A percentile compares a stretch with the other conserved stretches of the same genome.
These are phyloP conservation scores for Epirrita christyi DNA, from an alignment of 2,888 invertebrate species.

Conservation along the genomic window DNA sequence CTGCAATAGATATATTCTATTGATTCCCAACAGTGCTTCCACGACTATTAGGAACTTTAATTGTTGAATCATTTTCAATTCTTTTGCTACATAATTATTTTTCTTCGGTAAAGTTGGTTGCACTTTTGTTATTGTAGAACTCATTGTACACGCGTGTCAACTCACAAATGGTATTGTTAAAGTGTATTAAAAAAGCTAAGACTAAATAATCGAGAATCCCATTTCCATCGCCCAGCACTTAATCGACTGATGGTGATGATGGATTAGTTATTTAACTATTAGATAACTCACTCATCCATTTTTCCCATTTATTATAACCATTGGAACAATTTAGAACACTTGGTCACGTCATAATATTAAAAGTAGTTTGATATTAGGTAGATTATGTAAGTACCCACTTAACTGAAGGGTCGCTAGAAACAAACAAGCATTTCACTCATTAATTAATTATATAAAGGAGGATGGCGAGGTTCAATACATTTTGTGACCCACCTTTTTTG, in stretches of 20 bases:
- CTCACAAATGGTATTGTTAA: background rate
- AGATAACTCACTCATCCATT: too few species aligned
- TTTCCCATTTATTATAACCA: too few species aligned
- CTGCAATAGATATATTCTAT: slow-evolving; percentile 37
- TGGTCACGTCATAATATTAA: too few species aligned
- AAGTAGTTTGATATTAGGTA: too few species aligned
- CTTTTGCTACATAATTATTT: background rate
- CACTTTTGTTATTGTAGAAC: background rate
- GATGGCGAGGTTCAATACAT: too few species aligned
- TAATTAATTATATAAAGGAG: too few species aligned
- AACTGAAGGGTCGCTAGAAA: too few species aligned
- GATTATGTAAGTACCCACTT: too few species aligned
- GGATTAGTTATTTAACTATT: background rate
- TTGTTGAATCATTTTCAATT: background rate
- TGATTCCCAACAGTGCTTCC: slow-evolving; percentile 10
- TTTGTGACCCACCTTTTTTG: too few species aligned
- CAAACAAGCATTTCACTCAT: too few species aligned
- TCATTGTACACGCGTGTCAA: slow-evolving; percentile 2
- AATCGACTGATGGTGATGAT: background rate
- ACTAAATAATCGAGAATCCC: too few species aligned
- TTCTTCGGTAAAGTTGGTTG: background rate
- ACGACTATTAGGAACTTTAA: slow-evolving; percentile 8
- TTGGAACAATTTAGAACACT: too few species aligned
- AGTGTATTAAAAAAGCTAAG: background rate
- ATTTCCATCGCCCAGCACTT: background rate